Evolutionary conservation across 2,113 vertebrate genomes (phyloP), one percentile per base, ranked within the genome.

Genomic region (Podarcis raffonei): DNA sequence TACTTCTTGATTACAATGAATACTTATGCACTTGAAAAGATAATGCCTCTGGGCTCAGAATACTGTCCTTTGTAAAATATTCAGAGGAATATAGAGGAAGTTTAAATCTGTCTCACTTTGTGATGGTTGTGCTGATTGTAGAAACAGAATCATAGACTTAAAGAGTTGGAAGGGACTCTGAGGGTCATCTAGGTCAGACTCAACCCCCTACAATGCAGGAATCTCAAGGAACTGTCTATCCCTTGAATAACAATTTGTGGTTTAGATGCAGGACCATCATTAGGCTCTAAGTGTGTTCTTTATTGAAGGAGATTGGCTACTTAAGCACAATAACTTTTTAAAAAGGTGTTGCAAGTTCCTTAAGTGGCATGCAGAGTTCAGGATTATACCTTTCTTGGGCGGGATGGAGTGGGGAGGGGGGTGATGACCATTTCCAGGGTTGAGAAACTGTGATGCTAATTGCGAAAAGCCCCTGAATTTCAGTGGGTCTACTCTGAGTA

Each of bases 221-320:
- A 53, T 53, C 48, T 53, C 48, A 53, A 2, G 9, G 2, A 53
- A 53, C 9, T 11, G 2, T 2, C 48, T 53, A 53, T 53, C 48
- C 48, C 9, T 42, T 81, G 39, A 85, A 89, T 81, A 80, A 80
- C 65, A 79, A 57, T 66, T 75, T 86, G 35, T 6, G 35, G 5
- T 53, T 75, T 81, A 76, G 39, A 39, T 82, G 37, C 42, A 66
- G 68, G 12, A 30, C 15, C 25, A 39, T 69, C 83, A 57, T 74
- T 65, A 25, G 4, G 15, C 32, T 35, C 69, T 74, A 42, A 81
- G 66, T 83, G 37, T n/a, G 68, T 69, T 32, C 81, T 75, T 88
- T 88, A 72, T 76, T 76, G 80, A 68, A 48, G 71, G 32, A n/a
- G 62, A 83, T 76, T 83, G 72, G 20, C 42, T 87, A 68, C 25